Evolutionary conservation across 2,113 vertebrate genomes (phyloP), one percentile per base, ranked within the genome.

Genomic region (Apodemus speciosus): DNA sequence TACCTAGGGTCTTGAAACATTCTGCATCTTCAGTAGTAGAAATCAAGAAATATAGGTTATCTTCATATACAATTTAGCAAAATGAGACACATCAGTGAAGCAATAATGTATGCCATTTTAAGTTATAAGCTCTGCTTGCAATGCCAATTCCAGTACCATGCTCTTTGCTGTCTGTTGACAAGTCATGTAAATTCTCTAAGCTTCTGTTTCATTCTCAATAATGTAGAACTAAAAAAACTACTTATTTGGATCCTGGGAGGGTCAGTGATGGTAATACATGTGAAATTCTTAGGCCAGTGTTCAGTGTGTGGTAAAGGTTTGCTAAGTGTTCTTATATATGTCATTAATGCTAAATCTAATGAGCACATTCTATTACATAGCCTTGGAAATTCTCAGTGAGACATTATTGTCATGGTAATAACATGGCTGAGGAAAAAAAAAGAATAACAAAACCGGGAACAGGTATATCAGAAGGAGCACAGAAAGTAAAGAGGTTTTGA

Each of bases 1-100:
- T 6, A 40, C 11, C 11, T 8, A 81, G n/a, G 85, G 16, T 71
- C 53, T n/a, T 88, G 38, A 40, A 90, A 30, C 35, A 53, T 84
- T 91, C 69, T 87, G 25, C 84, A 90, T 90, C 13, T 83, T 20
- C 64, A 75, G 7, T 27, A 77, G 25, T 35, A 83, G 46, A 93
- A 84, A 79, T 92, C 9, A 49, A 88, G 64, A 92, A 53, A 90
- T 69, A 27, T 15, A 88, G 51, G 40, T 75, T 60, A 75, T 46
- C 93, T 92, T 73, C 35, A 75, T 75, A 1, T 80, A 80, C 49
- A 80, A 87, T 88, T 88, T 72, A 23, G 13, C 69, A 79, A 73
- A 92, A 49, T 90, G 25, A 49, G 4, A 88, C 43, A 81, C 83
- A 56, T 88, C 76, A 73, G 84, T 69, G 32, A 81, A 25, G 51